Percentiles rank a stretch among this genome's conserved stretches.
Conservation (phyloP, 2,888 invertebrate genomes). For the Bembecia ichneumoniformis region DNA sequence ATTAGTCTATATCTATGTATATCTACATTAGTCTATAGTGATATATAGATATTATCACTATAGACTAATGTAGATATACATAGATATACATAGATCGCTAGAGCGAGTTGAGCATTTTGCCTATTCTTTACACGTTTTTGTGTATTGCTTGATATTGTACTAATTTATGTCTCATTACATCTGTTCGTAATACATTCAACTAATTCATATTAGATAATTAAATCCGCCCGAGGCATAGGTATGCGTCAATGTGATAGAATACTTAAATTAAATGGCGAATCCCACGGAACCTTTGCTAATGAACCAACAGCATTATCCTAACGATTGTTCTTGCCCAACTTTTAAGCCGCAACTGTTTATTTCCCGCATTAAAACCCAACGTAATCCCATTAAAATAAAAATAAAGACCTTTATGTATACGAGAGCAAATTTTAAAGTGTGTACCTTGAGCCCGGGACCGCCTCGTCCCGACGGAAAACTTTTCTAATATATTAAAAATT, state of each 20-base stretch:
- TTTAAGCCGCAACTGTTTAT: constrained; percentile 36
- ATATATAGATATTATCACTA: too few relatives aligned
- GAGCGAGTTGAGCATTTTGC: too few relatives aligned
- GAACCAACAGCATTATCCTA: constrained; percentile 27
- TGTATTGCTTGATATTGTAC: too few relatives aligned
- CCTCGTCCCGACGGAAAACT: constrained; percentile 32
- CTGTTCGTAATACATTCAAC: too few relatives aligned
- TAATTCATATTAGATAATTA: not conserved
- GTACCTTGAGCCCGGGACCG: constrained; percentile 22
- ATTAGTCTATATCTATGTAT: too few relatives aligned
- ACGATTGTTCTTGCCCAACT: constrained; percentile 37
- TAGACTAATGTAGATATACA: too few relatives aligned
- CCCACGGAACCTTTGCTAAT: not conserved
- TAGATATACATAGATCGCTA: too few relatives aligned
- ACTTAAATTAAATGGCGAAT: not conserved
- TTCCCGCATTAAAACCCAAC: constrained; percentile 28
- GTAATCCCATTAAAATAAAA: constrained; percentile 43
- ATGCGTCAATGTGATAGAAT: not conserved
- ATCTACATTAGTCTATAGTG: too few relatives aligned
- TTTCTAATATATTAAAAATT: constrained; percentile 55
- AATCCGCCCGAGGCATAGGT: not conserved
- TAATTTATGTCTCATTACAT: too few relatives aligned
- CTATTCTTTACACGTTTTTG: too few relatives aligned
- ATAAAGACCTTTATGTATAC: constrained; percentile 23
- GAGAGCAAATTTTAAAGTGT: constrained; percentile 46